Conservation (phyloP, 2,113 vertebrate species). For the Guaruba guarouba region DNA sequence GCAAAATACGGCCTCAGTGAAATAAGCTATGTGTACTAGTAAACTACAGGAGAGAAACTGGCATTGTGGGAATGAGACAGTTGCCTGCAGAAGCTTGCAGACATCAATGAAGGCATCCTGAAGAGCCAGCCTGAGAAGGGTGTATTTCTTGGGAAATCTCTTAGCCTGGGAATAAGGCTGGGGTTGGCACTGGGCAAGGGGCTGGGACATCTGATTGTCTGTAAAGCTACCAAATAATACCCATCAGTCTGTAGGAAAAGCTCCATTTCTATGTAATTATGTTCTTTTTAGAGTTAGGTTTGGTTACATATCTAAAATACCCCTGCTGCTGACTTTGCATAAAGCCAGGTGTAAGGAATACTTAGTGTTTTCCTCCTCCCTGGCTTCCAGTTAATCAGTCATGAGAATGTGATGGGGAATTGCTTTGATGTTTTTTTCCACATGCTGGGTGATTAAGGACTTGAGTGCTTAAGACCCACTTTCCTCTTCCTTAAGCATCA, state of each 20-base stretch:
- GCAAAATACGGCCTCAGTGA: background rate
- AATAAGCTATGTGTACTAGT: background rate
- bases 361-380: background rate
- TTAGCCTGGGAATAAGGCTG: background rate
- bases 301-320: background rate
- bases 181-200: background rate
- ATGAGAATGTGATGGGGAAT: background rate
- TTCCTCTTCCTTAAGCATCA: background rate
- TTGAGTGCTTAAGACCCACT: conserved; percentile 22
- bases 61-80: background rate
- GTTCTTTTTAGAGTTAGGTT: background rate
- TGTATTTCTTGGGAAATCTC: background rate
- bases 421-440: background rate
- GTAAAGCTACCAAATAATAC: background rate
- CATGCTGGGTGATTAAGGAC: conserved; percentile 19
- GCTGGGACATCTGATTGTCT: background rate
- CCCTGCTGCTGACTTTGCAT: background rate
- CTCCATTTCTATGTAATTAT: background rate
- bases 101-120: background rate
- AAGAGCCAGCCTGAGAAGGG: background rate
- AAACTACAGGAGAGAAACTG: background rate
- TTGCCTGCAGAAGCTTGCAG: background rate
- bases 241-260: background rate
- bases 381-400: background rate
- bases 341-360: background rate